Base-by-base conservation (phyloP, 92 coral and sea anemone genomes). In the Siderastrea radians region DNA sequence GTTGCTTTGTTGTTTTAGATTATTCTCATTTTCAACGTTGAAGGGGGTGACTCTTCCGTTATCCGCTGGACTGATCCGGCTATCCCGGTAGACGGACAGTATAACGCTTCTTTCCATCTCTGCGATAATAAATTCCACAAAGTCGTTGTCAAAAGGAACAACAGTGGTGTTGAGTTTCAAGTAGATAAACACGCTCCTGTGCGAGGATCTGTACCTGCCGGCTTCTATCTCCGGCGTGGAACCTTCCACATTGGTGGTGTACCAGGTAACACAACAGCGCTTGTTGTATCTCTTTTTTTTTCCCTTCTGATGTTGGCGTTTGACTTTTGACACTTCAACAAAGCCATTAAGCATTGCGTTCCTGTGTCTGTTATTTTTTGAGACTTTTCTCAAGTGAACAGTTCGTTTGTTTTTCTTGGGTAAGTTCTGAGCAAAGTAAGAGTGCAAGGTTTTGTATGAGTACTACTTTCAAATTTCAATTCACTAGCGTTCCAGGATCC, bases 221-320 rank as follows among this genome's bases (percentile, higher is more conserved):
- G 61, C 57, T 90, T 92, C 86, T 5, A 65, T 38, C 85, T 95
- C 17, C 63, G 54, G 1, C 80, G 66, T 45, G 99, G 96, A 26
- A 91, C 82, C 48, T 96, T 98, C 58, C 93, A 98, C 76, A 82
- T 98, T 74, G 99, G 99, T 44, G 99, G 99, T 13, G 93, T 94
- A 74, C 98, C 98, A 84, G 95, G 99, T 98, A 88, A 83, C 55
- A 3, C 43, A 44, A 9, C 17, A 77, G 7, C 0, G 3, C 51
- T 15, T 54, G 44, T 64, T 52, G 45, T 15, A 7, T 12, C 43
- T 15, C 7, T 0, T 52, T n/a, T 7, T 8, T 10, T 3, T 19
- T 1, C 6, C 19, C 6, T 54, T 12, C n/a, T 49, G 12, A 7
- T 17, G 43, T 54, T 73, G 45, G 6, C 45, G 8, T 26, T 44